These are phyloP conservation scores for Alligator sinensis DNA, from an alignment of 2,113 vertebrate species.

Conservation along the genomic window DNA sequence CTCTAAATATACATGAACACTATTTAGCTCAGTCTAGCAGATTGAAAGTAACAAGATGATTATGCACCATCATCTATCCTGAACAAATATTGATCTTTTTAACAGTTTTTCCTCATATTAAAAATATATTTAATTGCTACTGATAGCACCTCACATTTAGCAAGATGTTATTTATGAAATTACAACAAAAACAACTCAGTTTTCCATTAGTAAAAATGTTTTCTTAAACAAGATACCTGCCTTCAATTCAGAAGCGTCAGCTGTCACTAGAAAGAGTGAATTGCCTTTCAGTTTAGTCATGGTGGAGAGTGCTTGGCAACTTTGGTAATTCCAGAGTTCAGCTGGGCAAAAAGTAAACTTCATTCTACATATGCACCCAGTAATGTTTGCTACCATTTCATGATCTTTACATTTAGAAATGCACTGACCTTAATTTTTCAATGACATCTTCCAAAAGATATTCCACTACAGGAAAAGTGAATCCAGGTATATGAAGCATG, in stretches of 20 bases:
- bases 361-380: not conserved
- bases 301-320: not conserved
- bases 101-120: not conserved
- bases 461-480: conserved; percentile 94
- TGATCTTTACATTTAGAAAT: not conserved
- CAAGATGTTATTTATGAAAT: not conserved
- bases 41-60: not conserved
- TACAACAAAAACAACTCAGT: not conserved
- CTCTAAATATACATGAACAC: not conserved
- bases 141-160: not conserved
- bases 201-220: not conserved
- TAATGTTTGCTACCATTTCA: not conserved
- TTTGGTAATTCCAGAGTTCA: not conserved
- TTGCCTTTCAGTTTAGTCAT: not conserved
- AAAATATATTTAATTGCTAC: not conserved
- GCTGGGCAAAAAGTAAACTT: not conserved
- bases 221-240: not conserved
- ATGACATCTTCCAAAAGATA: conserved; percentile 94
- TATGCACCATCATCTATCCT: not conserved
- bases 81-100: not conserved
- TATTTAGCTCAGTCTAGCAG: not conserved
- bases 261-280: not conserved
- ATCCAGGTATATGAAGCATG: conserved; percentile 96
- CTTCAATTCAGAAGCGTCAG: not conserved
- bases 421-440: conserved; percentile 88